Percentiles rank a stretch among this genome's conserved stretches.
These are phyloP conservation scores for Tachina fera DNA, from an alignment of 2,888 invertebrate genomes.

Conservation along the genomic window DNA sequence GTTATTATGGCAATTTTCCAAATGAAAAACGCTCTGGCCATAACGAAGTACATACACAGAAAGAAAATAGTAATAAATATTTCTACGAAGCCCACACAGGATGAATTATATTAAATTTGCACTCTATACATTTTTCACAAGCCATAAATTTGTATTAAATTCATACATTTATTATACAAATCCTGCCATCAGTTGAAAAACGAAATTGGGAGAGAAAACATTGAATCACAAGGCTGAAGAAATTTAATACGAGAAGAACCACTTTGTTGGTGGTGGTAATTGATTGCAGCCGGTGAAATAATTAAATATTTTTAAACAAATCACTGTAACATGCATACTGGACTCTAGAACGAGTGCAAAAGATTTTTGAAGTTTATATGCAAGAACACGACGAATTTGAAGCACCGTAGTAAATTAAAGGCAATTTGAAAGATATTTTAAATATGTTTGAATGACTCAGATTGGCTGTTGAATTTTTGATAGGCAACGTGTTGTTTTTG, in stretches of 20 bases:
- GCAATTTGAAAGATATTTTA: no score
- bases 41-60: constrained; percentile 22
- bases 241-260: constrained; percentile 60
- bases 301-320: constrained; percentile 67
- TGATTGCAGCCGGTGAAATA: constrained; percentile 69
- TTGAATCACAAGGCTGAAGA: constrained; percentile 34
- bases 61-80: constrained; percentile 63
- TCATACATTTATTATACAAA: constrained; percentile 40
- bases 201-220: background rate
- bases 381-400: background rate
- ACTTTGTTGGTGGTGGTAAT: constrained; percentile 66
- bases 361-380: background rate
- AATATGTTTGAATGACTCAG: no score
- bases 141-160: constrained; percentile 68
- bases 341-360: constrained; percentile 3
- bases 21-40: constrained; percentile 61
- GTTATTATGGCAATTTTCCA: constrained; percentile 62
- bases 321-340: constrained; percentile 35
- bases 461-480: no score
- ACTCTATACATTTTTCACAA: constrained; percentile 67
- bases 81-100: constrained; percentile 69
- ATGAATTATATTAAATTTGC: constrained; percentile 70
- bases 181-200: constrained; percentile 25
- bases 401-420: background rate
- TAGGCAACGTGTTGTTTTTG: no score